Base-by-base conservation (phyloP, 2,888 invertebrate species). In the Acrocera orbiculus region DNA sequence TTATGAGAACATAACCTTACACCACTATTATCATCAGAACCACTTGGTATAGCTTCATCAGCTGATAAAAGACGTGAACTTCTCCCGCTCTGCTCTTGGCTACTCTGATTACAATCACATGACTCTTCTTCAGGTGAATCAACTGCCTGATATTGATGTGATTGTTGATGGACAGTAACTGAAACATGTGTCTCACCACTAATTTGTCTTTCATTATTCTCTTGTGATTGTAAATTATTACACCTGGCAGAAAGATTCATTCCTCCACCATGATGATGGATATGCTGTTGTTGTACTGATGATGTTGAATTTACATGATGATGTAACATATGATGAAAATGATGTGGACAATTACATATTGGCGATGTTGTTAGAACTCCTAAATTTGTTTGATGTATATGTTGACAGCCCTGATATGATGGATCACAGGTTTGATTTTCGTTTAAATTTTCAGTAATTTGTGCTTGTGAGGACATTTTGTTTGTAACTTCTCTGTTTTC, bases 291-390 rank as follows among this genome's bases (percentile, higher is more conserved):
- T 11, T 25, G 19, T n/a, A n/a, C n/a, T 32, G 16, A 8, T 17
- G 23, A 10, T 22, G 22, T 4, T 15, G 10, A 16, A 19, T 16
- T 22, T 29, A 19, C 9, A 47, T 46, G 42, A 44, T 38, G 58
- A 44, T 57, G 56, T 40, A 58, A 58, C 37, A 56, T 53, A 40
- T 58, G 56, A 45, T 58, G 57, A 43, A 56, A 59, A 42, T 59
- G 56, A 44, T 59, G 58, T 24, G 52, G 47, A 32, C 50, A 47
- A 8, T 37, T 27, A 32, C 40, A 40, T 15, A 32, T 30, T 11
- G 52, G 46, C 16, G 11, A 5, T 17, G 14, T n/a, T 30, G 16
- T 15, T 15, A 23, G 4, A n/a, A n/a, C n/a, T n/a, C n/a, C n/a
- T n/a, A n/a, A n/a, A n/a, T n/a, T n/a, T n/a, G n/a, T n/a, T n/a